Conservation (phyloP, 2,888 invertebrate genomes). For the Eristalis intricaria region DNA sequence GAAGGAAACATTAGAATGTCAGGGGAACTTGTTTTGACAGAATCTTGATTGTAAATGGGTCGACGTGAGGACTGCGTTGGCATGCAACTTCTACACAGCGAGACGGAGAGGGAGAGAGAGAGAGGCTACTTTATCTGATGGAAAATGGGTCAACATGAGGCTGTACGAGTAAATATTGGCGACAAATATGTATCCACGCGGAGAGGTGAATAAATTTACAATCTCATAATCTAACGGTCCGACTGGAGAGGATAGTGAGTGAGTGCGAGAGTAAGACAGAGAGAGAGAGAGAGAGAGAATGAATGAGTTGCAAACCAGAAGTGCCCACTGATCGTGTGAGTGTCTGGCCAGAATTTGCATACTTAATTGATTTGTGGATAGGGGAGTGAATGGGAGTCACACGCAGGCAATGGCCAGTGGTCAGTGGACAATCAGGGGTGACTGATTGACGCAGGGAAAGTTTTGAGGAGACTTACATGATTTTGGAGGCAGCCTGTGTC, state of each 20-base stretch:
- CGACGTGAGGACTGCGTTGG: slow-evolving; percentile 45
- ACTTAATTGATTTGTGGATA: slow-evolving; percentile 52
- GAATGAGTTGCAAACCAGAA: background rate
- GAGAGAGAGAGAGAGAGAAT: too few relatives aligned
- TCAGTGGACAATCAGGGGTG: background rate
- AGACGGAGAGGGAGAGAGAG: slow-evolving; percentile 2
- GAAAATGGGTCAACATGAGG: slow-evolving; percentile 55
- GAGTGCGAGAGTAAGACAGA: too few relatives aligned
- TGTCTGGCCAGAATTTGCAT: slow-evolving; percentile 47
- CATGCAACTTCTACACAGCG: slow-evolving; percentile 26
- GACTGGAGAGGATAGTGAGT: background rate
- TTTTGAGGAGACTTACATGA: background rate
- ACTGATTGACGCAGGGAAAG: background rate
- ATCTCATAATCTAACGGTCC: slow-evolving; percentile 47
- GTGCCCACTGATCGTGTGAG: background rate
- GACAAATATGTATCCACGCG: slow-evolving; percentile 40
- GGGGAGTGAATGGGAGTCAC: background rate
- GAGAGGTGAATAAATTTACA: slow-evolving; percentile 35
- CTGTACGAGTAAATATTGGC: slow-evolving; percentile 45
- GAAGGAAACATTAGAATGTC: slow-evolving; percentile 51
- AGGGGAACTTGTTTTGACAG: slow-evolving; percentile 54
- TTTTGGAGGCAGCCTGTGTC: background rate
- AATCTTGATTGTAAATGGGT: slow-evolving; percentile 63
- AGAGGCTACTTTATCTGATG: background rate
- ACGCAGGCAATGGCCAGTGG: background rate